Evolutionary conservation across 1,140 invertebrate genomes (phyloP).

Genomic region (Drosophila willistoni): DNA sequence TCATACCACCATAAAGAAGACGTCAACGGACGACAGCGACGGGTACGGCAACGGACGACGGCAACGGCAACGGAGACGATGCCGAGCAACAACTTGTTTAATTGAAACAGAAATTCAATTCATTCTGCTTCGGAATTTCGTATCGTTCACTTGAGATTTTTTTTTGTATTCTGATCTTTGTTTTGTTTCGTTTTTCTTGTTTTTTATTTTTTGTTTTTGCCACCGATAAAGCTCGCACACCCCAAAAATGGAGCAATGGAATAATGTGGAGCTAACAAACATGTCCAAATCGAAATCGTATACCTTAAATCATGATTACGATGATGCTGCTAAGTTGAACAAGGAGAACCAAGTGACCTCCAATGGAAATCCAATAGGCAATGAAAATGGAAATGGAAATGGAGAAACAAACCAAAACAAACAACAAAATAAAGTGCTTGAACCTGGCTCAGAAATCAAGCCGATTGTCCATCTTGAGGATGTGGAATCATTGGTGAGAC

Average conservation of each 20-base stretch:
- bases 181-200: slow-evolving; percentile 19
- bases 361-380: slow-evolving; percentile 36
- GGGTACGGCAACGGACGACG: slow-evolving; percentile 34
- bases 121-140: slow-evolving; percentile 61
- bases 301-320: slow-evolving; percentile 76
- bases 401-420: background rate
- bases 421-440: slow-evolving; percentile 62
- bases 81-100: slow-evolving; percentile 63
- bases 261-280: slow-evolving; percentile 77
- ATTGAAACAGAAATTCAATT: slow-evolving; percentile 74
- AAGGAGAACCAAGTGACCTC: slow-evolving; percentile 50
- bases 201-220: slow-evolving; percentile 11
- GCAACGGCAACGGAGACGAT: slow-evolving; percentile 31
- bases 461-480: slow-evolving; percentile 85
- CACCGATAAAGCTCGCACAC: slow-evolving; percentile 50
- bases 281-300: slow-evolving; percentile 76
- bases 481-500: slow-evolving; percentile 85
- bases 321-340: slow-evolving; percentile 51
- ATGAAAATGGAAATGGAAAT: slow-evolving; percentile 1
- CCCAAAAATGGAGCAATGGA: slow-evolving; percentile 78
- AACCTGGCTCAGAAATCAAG: slow-evolving; percentile 86
- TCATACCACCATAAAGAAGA: slow-evolving; percentile 51
- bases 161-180: slow-evolving; percentile 52
- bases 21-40: slow-evolving; percentile 29
- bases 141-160: slow-evolving; percentile 37